Evolutionary conservation across 2,113 vertebrate species (phyloP), one percentile per base, ranked within the genome.

Genomic region (Leptocoma aspasia): DNA sequence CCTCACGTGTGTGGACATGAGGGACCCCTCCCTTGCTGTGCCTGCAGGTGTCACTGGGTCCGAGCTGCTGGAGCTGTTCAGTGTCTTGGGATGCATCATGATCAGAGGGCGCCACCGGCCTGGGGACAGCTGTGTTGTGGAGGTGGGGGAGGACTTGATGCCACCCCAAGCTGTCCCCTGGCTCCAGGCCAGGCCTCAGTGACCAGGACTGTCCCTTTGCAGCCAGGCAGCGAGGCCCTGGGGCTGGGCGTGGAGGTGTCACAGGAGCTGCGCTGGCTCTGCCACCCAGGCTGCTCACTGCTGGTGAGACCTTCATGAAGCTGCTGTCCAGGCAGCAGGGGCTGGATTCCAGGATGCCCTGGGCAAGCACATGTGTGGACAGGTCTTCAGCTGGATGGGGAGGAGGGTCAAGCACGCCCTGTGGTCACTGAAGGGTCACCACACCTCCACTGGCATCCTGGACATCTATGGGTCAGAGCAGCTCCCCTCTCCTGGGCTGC

Each of bases 1-100:
- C 44, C 65, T 50, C 9, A n/a, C n/a, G n/a, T n/a, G n/a, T n/a
- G n/a, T n/a, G n/a, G n/a, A n/a, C n/a, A 3, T 18, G 50, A 15
- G 23, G 35, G 30, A 23, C 19, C 44, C 44, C 15, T n/a, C 14
- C 37, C 20, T 8, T 35, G 37, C 31, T 28, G 56, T 17, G 37
- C 50, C 54, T 6, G 18, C 97, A 99, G 98, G 98, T n/a, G 95
- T 98, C 93, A 94, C 92, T 5, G 91, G 96, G 39, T 96, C 97
- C 3, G 96, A 98, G 30, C 98, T 98, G 97, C 98, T 98, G 97
- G 98, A 98, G 95, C 93, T 98, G 15, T 98, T 98, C 95, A 92
- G 94, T 42, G 88, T 98, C 92, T 80, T 98, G 82, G 98, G 98
- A 47, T 33, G 20, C 4, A 26, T 98, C 4, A n/a, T 77, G 65